Conservation (phyloP, 2,888 invertebrate genomes). For the Drosophila dives region DNA sequence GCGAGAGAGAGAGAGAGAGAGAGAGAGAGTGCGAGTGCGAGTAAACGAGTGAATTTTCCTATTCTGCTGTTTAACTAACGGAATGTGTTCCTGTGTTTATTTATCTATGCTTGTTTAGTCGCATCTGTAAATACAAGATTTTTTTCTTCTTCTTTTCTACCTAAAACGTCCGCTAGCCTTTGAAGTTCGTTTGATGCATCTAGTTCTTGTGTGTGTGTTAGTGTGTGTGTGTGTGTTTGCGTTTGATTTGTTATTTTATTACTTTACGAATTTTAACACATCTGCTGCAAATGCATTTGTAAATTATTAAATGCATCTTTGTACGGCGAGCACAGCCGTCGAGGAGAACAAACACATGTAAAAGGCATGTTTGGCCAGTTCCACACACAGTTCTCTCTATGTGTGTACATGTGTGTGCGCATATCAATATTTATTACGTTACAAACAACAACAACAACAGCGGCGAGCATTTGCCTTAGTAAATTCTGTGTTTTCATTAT, state of each 20-base stretch:
- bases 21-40: neutral
- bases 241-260: slow-evolving; percentile 83
- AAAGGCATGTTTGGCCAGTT: slow-evolving; percentile 67
- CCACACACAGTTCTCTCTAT: slow-evolving; percentile 17
- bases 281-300: slow-evolving; percentile 82
- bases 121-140: slow-evolving; percentile 72
- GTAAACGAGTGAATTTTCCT: neutral
- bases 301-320: slow-evolving; percentile 77
- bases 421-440: slow-evolving; percentile 75
- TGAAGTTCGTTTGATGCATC: slow-evolving; percentile 65
- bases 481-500: slow-evolving; percentile 61
- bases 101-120: slow-evolving; percentile 67
- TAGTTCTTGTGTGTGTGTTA: slow-evolving; percentile 1
- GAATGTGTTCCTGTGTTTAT: slow-evolving; percentile 49
- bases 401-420: slow-evolving; percentile 31
- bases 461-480: slow-evolving; percentile 37
- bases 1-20: neutral
- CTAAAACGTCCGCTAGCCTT: slow-evolving; percentile 39
- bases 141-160: slow-evolving; percentile 5
- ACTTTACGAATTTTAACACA: slow-evolving; percentile 84
- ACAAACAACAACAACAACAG: slow-evolving; percentile 27
- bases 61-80: slow-evolving; percentile 5
- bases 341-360: slow-evolving; percentile 68
- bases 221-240: slow-evolving; percentile 18
- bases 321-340: slow-evolving; percentile 16